Evolutionary conservation across 92 coral and sea anemone species (phyloP).

Genomic region (Anthopleura xanthogrammica): DNA sequence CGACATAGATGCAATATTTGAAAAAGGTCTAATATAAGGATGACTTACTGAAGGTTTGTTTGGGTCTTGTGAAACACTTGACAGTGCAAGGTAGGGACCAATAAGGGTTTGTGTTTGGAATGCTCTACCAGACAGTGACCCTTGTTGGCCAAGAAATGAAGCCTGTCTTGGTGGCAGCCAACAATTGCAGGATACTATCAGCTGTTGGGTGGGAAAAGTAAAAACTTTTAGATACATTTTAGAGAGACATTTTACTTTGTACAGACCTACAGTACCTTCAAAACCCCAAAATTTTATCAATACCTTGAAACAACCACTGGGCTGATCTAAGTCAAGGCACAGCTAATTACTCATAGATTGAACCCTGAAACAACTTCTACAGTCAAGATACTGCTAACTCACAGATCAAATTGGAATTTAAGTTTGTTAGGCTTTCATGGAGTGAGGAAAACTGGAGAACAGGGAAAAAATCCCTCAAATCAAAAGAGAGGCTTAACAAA

Average conservation of each 20-base stretch:
- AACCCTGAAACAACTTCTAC: too few relatives aligned
- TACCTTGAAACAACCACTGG: neutral
- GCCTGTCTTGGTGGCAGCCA: constrained; percentile 67
- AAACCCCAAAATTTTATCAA: too few relatives aligned
- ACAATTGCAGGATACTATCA: constrained; percentile 49
- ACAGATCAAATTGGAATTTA: too few relatives aligned
- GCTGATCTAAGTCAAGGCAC: neutral
- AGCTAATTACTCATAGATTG: neutral
- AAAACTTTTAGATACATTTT: too few relatives aligned
- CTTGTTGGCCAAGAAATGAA: constrained; percentile 15
- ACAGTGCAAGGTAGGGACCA: constrained; percentile 60
- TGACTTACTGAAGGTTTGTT: constrained; percentile 59
- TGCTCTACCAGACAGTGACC: constrained; percentile 49
- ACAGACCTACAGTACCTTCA: too few relatives aligned
- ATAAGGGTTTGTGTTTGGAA: constrained; percentile 63
- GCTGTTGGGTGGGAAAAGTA: constrained; percentile 22
- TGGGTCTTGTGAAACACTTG: constrained; percentile 70
- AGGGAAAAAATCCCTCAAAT: too few relatives aligned
- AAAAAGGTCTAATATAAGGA: too few relatives aligned
- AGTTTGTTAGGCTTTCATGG: neutral
- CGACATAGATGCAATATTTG: too few relatives aligned
- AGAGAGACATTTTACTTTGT: too few relatives aligned
- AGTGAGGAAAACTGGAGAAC: too few relatives aligned
- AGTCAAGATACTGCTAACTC: too few relatives aligned
- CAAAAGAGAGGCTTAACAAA: too few relatives aligned